Evolutionary conservation across 2,113 vertebrate genomes (phyloP), one percentile per base, ranked within the genome.

Genomic region (Saccopteryx bilineata): DNA sequence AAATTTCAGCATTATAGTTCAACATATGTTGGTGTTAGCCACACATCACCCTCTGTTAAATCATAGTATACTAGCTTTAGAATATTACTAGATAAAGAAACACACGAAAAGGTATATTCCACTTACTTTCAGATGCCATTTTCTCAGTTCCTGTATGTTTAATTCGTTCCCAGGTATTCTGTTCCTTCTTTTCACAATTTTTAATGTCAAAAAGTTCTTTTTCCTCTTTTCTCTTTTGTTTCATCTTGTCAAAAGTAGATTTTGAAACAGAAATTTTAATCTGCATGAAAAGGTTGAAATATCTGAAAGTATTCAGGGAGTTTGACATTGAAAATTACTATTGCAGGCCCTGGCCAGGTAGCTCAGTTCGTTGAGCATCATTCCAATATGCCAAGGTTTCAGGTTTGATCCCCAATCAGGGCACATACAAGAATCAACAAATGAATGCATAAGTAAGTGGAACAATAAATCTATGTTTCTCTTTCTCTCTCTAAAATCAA

Each of bases 201-300:
- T 81, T 97, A 92, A 48, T 24, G 87, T 98, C 97, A 97, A 97
- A 97, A 75, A 97, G 60, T 23, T 98, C 97, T 78, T 98, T 97
- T 87, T 98, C 98, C 94, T 99, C 98, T 96, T 97, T 98, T 95
- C 95, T 98, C 69, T 97, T 99, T 95, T 94, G 97, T 78, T 97
- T 98, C 97, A 98, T 98, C 96, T 98, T 99, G 17, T 99, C 99
- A 93, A 98, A 98, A 54, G 98, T 96, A 78, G 98, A 98, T 96
- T 98, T 99, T 9, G 98, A 98, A 92, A 99, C 95, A 84, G 98
- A 98, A 89, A 98, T 95, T 98, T 98, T 98, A 61, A 98, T 90
- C 99, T 99, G 98, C 19, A 96, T 74, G 52, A 90, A 96, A 96
- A 95, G 65, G 90, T 66, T 1, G n/a, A 95, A 82, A 95, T 56